Evolutionary conservation across 2,113 vertebrate species (phyloP).

Genomic region (Euleptes europaea): DNA sequence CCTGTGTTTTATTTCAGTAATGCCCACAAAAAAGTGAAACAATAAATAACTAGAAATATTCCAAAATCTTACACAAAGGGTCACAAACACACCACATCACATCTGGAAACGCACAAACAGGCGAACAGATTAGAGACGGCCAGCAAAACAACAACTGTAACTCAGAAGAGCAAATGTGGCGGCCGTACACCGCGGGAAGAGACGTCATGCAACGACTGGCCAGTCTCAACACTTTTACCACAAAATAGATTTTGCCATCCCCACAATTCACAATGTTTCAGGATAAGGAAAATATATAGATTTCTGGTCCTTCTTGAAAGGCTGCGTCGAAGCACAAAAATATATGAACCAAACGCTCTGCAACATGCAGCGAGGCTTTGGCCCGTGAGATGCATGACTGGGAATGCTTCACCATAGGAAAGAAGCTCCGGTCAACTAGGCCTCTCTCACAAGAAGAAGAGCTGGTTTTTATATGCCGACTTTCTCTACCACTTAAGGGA

Average conservation of each 20-base stretch:
- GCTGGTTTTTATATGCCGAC: too few relatives aligned
- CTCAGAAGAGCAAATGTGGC: neutral
- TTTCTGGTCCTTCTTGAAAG: neutral
- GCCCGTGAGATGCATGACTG: neutral
- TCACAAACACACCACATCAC: neutral
- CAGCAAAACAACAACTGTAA: accelerated
- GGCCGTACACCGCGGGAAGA: neutral
- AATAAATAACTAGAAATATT: neutral
- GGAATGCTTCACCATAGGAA: neutral
- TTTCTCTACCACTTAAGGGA: too few relatives aligned
- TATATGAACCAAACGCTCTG: accelerated
- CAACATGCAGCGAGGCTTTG: neutral
- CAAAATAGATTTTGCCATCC: neutral
- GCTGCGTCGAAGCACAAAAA: accelerated
- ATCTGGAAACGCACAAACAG: accelerated
- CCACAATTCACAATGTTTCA: slow-evolving; percentile 6
- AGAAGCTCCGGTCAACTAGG: neutral
- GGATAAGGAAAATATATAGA: neutral
- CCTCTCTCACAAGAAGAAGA: too few relatives aligned
- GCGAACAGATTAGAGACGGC: accelerated
- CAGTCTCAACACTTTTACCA: neutral
- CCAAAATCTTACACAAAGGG: neutral
- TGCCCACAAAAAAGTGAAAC: neutral
- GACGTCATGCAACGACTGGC: accelerated
- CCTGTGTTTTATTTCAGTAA: slow-evolving; percentile 22